These are phyloP conservation scores for Enteromius anoplus DNA, from an alignment of 2,797 vertebrate genomes.

Conservation along the genomic window DNA sequence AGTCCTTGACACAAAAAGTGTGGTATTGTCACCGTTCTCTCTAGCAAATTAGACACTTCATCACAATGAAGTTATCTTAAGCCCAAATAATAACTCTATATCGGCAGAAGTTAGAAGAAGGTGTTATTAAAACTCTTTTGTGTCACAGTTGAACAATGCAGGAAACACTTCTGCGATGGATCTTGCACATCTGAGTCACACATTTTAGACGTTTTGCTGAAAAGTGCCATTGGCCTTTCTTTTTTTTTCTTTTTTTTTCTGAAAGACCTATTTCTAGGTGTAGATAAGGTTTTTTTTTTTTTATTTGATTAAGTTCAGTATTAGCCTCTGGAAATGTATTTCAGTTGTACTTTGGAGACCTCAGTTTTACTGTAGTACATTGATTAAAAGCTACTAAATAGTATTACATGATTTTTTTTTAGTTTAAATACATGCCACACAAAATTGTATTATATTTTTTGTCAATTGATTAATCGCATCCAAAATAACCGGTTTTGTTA, in stretches of 20 bases:
- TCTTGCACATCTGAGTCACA: slow-evolving; percentile 11
- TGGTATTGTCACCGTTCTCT: slow-evolving; percentile 35
- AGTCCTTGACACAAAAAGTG: slow-evolving; percentile 17
- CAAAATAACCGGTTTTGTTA: too few relatives aligned
- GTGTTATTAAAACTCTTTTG: background rate
- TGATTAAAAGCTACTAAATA: background rate
- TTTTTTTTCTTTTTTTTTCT: background rate
- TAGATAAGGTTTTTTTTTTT: background rate
- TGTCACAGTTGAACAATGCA: background rate
- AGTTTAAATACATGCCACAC: background rate
- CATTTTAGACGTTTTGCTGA: background rate
- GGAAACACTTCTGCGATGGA: background rate
- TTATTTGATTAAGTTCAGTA: slow-evolving; percentile 16
- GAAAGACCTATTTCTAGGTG: slow-evolving; percentile 2
- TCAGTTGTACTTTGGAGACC: slow-evolving; percentile 13
- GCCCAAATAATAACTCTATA: background rate
- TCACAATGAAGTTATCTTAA: slow-evolving; percentile 31
- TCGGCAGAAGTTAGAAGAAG: background rate
- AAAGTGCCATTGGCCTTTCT: background rate
- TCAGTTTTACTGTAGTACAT: background rate
- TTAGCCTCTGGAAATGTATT: slow-evolving; percentile 21
- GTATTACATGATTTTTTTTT: background rate
- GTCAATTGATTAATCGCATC: too few relatives aligned
- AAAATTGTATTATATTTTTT: background rate
- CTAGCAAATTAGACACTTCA: slow-evolving; percentile 33